A percentile compares a stretch with the other conserved stretches of the same genome.
phyloP scores from a whole-genome alignment of 2,797 vertebrate species.

The Gymnodraco acuticeps region DNA sequence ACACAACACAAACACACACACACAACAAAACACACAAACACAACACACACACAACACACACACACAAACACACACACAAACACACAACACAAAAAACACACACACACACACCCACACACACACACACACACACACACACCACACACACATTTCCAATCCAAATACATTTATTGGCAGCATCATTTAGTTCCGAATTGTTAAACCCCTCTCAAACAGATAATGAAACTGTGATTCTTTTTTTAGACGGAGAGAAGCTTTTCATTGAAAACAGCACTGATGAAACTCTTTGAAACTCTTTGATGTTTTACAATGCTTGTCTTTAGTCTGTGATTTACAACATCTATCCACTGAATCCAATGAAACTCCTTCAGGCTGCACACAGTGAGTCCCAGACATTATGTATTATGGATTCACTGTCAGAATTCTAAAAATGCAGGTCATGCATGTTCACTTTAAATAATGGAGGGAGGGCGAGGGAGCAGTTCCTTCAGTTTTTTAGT shows the following conservation, averaged over 20 bases:
- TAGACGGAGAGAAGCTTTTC: conserved; percentile 36
- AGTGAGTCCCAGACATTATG: conserved; percentile 28
- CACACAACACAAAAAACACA: conserved; percentile 1
- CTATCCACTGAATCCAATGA: conserved; percentile 34
- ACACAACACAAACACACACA: too few relatives aligned
- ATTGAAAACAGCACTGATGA: conserved; percentile 59
- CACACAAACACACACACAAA: conserved; percentile 12
- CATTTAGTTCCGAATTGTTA: conserved; percentile 17
- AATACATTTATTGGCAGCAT: conserved; percentile 25
- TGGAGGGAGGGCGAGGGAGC: conserved; percentile 12
- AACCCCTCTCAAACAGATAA: conserved; percentile 34
- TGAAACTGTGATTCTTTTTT: conserved; percentile 35
- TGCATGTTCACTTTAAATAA: conserved; percentile 37
- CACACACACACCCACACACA: conserved; percentile 7
- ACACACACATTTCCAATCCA: not conserved
- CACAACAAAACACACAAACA: too few relatives aligned
- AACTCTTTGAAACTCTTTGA: conserved; percentile 61
- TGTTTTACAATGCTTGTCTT: conserved; percentile 44
- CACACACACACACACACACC: not conserved
- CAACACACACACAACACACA: too few relatives aligned
- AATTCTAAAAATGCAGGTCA: conserved; percentile 45
- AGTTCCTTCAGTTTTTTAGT: conserved; percentile 4
- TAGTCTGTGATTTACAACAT: conserved; percentile 44
- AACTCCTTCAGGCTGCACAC: conserved; percentile 21
- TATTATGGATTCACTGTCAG: conserved; percentile 49